These are phyloP conservation scores for Mythimna lalbum DNA, from an alignment of 2,888 invertebrate genomes.

Conservation along the genomic window DNA sequence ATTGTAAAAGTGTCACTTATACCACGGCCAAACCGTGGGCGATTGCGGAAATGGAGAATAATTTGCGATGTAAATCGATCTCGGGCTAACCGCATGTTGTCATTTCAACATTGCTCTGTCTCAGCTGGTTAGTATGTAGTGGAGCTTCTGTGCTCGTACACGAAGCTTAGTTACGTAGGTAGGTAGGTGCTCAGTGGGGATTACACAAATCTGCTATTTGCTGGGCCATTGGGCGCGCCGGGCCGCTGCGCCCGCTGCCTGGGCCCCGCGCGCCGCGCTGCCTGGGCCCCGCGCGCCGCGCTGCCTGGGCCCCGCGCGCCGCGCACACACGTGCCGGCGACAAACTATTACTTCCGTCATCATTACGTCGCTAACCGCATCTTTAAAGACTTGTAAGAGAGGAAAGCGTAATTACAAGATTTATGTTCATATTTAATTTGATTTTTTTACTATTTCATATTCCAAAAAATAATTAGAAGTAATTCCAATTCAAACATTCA, in stretches of 20 bases:
- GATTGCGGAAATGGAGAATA: not conserved
- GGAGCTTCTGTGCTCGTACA: slow-evolving; percentile 26
- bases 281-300: not conserved
- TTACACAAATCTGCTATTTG: slow-evolving; percentile 60
- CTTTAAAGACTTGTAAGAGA: not conserved
- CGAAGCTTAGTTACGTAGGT: not conserved
- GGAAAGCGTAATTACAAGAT: not conserved
- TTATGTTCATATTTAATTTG: not conserved
- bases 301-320: not conserved
- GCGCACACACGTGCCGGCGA: not conserved
- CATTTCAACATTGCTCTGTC: too few relatives aligned
- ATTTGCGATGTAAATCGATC: not conserved
- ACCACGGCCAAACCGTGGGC: too few relatives aligned
- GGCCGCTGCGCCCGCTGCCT: too few relatives aligned
- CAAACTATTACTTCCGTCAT: not conserved
- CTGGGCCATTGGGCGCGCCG: slow-evolving; percentile 43
- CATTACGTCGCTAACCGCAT: not conserved
- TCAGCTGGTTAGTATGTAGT: not conserved
- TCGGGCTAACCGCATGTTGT: not conserved
- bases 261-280: too few relatives aligned
- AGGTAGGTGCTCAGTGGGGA: slow-evolving; percentile 40
- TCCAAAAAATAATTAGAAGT: too few relatives aligned
- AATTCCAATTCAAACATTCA: too few relatives aligned
- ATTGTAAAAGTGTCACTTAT: not conserved
- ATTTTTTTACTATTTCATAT: not conserved